phyloP scores from a whole-genome alignment of 1,140 invertebrate genomes.

The Littorina saxatilis region DNA sequence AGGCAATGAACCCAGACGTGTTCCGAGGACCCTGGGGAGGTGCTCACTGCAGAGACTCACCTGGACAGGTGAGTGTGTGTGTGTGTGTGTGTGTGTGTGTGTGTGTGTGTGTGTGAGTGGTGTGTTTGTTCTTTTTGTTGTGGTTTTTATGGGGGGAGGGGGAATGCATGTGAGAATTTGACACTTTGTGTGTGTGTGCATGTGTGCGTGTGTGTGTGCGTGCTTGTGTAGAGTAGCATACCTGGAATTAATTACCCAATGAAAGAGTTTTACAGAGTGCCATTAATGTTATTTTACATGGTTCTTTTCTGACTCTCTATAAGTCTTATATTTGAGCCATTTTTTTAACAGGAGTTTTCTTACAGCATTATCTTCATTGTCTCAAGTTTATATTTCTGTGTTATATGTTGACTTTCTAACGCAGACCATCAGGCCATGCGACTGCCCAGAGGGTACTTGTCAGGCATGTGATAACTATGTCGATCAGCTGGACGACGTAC shows the following conservation, averaged over 20 bases:
- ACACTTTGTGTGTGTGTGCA: background rate
- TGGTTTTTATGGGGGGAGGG: background rate
- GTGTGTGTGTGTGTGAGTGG: slow-evolving; percentile 11
- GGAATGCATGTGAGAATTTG: background rate
- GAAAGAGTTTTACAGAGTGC: too few relatives aligned
- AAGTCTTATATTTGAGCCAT: too few relatives aligned
- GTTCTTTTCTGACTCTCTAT: too few relatives aligned
- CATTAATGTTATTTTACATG: too few relatives aligned
- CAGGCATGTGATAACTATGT: slow-evolving; percentile 87
- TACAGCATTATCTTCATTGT: too few relatives aligned
- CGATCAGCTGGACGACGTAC: slow-evolving; percentile 86
- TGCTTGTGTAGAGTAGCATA: background rate
- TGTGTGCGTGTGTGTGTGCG: slow-evolving; percentile 3
- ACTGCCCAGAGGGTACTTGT: slow-evolving; percentile 82
- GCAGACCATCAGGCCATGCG: slow-evolving; percentile 80
- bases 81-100: slow-evolving; percentile 13
- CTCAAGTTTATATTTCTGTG: too few relatives aligned
- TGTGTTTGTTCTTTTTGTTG: background rate
- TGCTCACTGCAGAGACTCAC: slow-evolving; percentile 89
- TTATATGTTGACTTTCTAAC: too few relatives aligned
- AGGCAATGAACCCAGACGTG: slow-evolving; percentile 94
- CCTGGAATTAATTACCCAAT: too few relatives aligned
- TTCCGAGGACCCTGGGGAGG: slow-evolving; percentile 94
- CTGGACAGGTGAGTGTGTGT: slow-evolving; percentile 81
- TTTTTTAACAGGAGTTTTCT: too few relatives aligned